These are phyloP conservation scores for Lacerta bilineata DNA, from an alignment of 2,797 vertebrate genomes.

Conservation along the genomic window DNA sequence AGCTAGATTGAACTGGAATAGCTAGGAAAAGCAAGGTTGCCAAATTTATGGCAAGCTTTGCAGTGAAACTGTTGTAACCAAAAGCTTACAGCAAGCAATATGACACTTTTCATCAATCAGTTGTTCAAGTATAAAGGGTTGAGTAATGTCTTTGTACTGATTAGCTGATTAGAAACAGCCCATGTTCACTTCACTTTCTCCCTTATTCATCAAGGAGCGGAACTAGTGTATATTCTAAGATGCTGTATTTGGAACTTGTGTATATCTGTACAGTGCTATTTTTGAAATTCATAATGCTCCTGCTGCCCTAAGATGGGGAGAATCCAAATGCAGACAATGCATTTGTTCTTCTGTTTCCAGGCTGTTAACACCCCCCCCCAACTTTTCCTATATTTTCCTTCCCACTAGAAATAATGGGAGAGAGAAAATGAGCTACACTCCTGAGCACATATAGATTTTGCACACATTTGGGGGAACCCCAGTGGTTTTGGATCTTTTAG, in stretches of 20 bases:
- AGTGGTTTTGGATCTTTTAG: too few relatives aligned
- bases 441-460: too few relatives aligned
- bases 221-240: background rate
- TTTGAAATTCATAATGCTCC: too few relatives aligned
- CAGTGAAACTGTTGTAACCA: background rate
- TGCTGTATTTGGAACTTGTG: background rate
- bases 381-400: too few relatives aligned
- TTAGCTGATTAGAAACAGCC: background rate
- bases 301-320: background rate
- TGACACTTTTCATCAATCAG: background rate
- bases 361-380: too few relatives aligned
- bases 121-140: constrained; percentile 5
- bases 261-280: background rate
- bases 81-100: background rate
- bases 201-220: background rate
- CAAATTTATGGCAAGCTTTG: background rate
- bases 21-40: background rate
- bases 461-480: too few relatives aligned
- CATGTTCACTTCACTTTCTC: background rate
- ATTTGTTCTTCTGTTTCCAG: too few relatives aligned
- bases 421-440: too few relatives aligned
- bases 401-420: too few relatives aligned
- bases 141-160: background rate
- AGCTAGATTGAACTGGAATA: background rate
- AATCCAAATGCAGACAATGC: too few relatives aligned